Evolutionary conservation across 1,140 invertebrate genomes (phyloP).

Genomic region (Hirudo medicinalis): DNA sequence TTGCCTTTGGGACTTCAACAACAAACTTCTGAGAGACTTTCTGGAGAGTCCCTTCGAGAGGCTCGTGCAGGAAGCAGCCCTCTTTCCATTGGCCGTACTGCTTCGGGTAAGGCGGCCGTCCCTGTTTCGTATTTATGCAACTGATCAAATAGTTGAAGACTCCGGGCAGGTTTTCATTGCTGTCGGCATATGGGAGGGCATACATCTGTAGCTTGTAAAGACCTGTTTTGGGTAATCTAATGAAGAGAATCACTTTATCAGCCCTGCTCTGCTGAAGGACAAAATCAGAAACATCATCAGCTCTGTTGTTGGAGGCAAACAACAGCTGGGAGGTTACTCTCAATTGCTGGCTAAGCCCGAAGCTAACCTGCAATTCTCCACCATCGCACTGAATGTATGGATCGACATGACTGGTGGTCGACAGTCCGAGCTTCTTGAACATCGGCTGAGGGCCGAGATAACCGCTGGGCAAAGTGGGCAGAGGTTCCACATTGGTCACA

Average conservation of each 20-base stretch:
- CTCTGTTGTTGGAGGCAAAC: constrained; percentile 19
- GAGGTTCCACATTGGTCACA: constrained; percentile 30
- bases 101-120: constrained; percentile 33
- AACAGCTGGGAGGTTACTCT: constrained; percentile 39
- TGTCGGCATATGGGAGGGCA: constrained; percentile 34
- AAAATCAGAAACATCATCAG: constrained; percentile 34
- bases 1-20: constrained; percentile 34
- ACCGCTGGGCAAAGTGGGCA: constrained; percentile 36
- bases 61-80: constrained; percentile 37
- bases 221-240: constrained; percentile 31
- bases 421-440: constrained; percentile 34
- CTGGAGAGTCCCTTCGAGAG: constrained; percentile 29
- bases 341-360: constrained; percentile 27
- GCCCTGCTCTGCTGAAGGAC: constrained; percentile 35
- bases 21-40: constrained; percentile 29
- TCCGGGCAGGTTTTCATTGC: constrained; percentile 36
- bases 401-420: constrained; percentile 34
- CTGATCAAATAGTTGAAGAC: constrained; percentile 42
- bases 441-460: constrained; percentile 38
- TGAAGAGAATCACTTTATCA: constrained; percentile 29
- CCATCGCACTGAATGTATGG: constrained; percentile 35
- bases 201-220: constrained; percentile 41
- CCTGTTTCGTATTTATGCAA: constrained; percentile 28
- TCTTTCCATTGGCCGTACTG: constrained; percentile 43
- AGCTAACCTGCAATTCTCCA: constrained; percentile 33